phyloP scores from a whole-genome alignment of 2,888 invertebrate genomes.

The Agrochola lychnidis region DNA sequence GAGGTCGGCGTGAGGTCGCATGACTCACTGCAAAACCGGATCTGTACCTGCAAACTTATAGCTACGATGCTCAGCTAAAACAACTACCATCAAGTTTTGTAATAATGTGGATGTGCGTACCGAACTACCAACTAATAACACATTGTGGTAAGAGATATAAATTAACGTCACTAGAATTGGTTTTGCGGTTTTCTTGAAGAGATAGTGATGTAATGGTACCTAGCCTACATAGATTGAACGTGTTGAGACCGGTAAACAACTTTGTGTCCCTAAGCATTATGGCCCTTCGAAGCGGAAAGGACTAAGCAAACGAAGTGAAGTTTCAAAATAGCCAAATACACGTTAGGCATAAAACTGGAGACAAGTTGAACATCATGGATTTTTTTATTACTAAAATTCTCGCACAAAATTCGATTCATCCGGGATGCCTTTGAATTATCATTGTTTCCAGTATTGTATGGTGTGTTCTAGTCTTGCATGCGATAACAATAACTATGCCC shows the following conservation, averaged over 20 bases:
- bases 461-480: background rate
- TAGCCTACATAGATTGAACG: background rate
- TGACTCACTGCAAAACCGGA: conserved; percentile 87
- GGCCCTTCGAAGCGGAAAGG: background rate
- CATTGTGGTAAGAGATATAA: conserved; percentile 17
- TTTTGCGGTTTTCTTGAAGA: conserved; percentile 20
- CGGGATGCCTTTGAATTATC: background rate
- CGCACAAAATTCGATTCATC: background rate
- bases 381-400: background rate
- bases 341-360: background rate
- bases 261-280: background rate
- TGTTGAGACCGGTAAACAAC: background rate
- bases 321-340: background rate
- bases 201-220: conserved; percentile 13
- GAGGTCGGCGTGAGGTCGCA: conserved; percentile 85
- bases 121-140: conserved; percentile 21
- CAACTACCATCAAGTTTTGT: conserved; percentile 38
- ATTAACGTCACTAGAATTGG: conserved; percentile 10
- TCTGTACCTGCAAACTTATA: conserved; percentile 66
- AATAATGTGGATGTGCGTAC: conserved; percentile 15
- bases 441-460: background rate
- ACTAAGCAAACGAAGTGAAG: background rate
- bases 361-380: background rate
- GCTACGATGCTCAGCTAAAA: conserved; percentile 26
- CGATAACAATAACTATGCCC: background rate